A percentile compares a stretch with the other conserved stretches of the same genome.
phyloP scores from a whole-genome alignment of 2,113 vertebrate species.

The Steatornis caripensis region DNA sequence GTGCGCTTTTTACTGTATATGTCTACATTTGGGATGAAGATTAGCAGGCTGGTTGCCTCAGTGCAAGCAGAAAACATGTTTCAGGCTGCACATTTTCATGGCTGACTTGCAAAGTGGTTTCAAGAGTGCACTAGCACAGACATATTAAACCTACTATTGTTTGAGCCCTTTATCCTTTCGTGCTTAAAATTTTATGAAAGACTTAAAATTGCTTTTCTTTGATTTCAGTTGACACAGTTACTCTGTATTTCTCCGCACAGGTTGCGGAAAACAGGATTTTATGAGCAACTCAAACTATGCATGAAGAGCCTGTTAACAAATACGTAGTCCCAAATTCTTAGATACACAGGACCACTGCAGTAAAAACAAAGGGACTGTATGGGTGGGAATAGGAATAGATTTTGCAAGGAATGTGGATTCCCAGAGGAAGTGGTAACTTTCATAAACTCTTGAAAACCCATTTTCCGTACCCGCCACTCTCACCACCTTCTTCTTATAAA shows the following conservation, averaged over 20 bases:
- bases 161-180: background rate
- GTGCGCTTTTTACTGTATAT: background rate
- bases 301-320: conserved; percentile 32
- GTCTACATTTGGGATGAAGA: background rate
- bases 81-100: background rate
- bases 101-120: background rate
- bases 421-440: conserved; percentile 34
- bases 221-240: background rate
- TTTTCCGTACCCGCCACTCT: background rate
- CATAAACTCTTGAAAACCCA: background rate
- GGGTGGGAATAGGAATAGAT: conserved; percentile 5
- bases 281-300: background rate
- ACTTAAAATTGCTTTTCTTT: background rate
- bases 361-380: conserved; percentile 9
- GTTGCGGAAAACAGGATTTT: background rate
- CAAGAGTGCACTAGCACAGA: background rate
- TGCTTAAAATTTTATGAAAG: background rate
- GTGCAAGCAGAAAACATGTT: background rate
- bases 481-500: background rate
- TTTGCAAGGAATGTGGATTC: conserved; percentile 36
- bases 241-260: background rate
- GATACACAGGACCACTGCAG: conserved; percentile 12
- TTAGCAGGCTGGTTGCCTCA: background rate
- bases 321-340: background rate
- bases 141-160: background rate